These are phyloP conservation scores for Plemyria rubiginata DNA, from an alignment of 2,888 invertebrate species.

Conservation along the genomic window DNA sequence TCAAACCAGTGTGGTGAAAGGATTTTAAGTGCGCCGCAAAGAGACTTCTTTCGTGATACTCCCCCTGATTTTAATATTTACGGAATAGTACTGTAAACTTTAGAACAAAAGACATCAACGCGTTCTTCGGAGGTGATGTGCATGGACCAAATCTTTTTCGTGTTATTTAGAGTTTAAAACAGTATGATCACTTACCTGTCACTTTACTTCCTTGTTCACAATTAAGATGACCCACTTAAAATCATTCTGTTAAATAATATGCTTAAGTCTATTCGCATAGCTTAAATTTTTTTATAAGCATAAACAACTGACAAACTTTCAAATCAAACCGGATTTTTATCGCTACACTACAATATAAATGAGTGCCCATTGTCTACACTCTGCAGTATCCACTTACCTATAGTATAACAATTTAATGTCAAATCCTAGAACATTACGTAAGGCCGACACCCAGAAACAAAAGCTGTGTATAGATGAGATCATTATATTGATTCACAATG, in stretches of 20 bases:
- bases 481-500: conserved; percentile 82
- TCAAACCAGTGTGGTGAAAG: too few species aligned
- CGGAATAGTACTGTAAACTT: neutral
- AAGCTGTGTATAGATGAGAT: conserved; percentile 75
- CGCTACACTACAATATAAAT: conserved; percentile 62
- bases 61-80: too few species aligned
- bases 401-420: conserved; percentile 57
- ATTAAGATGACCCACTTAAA: neutral
- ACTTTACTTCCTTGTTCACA: too few species aligned
- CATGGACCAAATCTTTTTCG: neutral
- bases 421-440: conserved; percentile 75
- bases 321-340: conserved; percentile 49
- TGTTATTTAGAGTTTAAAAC: neutral
- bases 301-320: conserved; percentile 34
- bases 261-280: conserved; percentile 10
- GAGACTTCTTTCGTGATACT: too few species aligned
- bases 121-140: neutral
- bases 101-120: conserved; percentile 24
- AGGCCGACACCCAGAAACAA: conserved; percentile 80
- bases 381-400: conserved; percentile 68
- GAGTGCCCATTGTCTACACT: conserved; percentile 66
- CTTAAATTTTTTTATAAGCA: conserved; percentile 12
- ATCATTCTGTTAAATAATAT: neutral
- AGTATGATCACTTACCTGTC: neutral
- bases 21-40: too few species aligned